These are phyloP conservation scores for Schizothorax lantsangensis DNA, from an alignment of 2,797 vertebrate species.

Conservation along the genomic window DNA sequence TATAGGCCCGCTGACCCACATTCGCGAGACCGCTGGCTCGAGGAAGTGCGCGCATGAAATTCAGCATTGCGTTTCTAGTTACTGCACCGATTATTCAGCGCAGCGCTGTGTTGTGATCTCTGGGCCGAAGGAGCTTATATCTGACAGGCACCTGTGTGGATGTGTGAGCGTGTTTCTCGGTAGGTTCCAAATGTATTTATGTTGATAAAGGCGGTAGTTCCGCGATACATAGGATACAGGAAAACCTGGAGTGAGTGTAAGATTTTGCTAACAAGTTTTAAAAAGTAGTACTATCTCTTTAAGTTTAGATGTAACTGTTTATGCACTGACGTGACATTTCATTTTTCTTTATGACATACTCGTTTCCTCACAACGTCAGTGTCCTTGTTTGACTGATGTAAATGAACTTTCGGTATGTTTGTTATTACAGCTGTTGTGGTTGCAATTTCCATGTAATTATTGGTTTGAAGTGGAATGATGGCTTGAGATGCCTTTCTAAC, in stretches of 20 bases:
- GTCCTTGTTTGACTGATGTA: constrained; percentile 15
- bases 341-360: neutral
- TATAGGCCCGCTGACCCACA: constrained; percentile 86
- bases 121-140: neutral
- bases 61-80: neutral
- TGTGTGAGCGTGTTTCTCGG: constrained; percentile 10
- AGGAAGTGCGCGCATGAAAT: constrained; percentile 66
- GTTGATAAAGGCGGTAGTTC: neutral
- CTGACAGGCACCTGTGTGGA: constrained; percentile 4
- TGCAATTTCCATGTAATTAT: neutral
- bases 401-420: constrained; percentile 5
- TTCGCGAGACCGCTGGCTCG: constrained; percentile 68
- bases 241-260: too few species aligned
- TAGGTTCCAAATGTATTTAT: neutral
- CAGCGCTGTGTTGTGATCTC: neutral
- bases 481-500: neutral
- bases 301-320: neutral
- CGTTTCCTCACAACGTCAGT: neutral
- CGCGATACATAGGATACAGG: neutral
- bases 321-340: neutral
- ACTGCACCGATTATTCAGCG: neutral
- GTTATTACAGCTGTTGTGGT: neutral
- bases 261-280: neutral
- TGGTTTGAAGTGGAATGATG: neutral
- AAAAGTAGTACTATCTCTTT: neutral